Evolutionary conservation across 2,797 vertebrate species (phyloP).

Genomic region (Tauraco hartlaubi): DNA sequence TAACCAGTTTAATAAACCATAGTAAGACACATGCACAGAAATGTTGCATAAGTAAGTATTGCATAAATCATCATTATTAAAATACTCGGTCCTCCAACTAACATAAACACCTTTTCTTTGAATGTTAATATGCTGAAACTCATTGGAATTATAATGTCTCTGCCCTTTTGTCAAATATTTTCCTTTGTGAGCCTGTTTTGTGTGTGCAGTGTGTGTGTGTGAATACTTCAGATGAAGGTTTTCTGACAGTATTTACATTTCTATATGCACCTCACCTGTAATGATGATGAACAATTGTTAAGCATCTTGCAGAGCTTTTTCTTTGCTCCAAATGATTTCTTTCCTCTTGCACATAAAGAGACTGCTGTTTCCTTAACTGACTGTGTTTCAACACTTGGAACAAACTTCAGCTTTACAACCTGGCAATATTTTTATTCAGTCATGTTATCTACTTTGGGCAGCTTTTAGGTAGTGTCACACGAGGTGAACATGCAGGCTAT

Average conservation of each 20-base stretch:
- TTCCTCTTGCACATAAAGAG: not conserved
- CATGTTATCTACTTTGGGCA: not conserved
- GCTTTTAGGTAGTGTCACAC: not conserved
- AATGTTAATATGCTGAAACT: not conserved
- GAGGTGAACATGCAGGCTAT: not conserved
- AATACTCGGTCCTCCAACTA: not conserved
- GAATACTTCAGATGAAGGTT: not conserved
- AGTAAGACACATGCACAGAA: slow-evolving; percentile 36
- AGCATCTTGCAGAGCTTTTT: not conserved
- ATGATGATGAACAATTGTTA: not conserved
- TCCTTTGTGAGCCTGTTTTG: not conserved
- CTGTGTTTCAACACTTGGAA: not conserved
- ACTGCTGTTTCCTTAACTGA: not conserved
- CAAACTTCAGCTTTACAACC: not conserved
- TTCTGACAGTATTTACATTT: not conserved
- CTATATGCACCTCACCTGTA: not conserved
- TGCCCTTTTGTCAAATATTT: not conserved
- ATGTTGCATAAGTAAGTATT: not conserved
- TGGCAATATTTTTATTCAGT: not conserved
- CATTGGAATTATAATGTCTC: not conserved
- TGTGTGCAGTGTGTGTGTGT: not conserved
- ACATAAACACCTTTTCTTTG: not conserved
- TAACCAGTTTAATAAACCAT: slow-evolving; percentile 60
- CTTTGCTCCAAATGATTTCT: not conserved
- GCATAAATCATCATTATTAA: not conserved